phyloP scores from a whole-genome alignment of 2,113 vertebrate genomes.

The Elachura formosa region DNA sequence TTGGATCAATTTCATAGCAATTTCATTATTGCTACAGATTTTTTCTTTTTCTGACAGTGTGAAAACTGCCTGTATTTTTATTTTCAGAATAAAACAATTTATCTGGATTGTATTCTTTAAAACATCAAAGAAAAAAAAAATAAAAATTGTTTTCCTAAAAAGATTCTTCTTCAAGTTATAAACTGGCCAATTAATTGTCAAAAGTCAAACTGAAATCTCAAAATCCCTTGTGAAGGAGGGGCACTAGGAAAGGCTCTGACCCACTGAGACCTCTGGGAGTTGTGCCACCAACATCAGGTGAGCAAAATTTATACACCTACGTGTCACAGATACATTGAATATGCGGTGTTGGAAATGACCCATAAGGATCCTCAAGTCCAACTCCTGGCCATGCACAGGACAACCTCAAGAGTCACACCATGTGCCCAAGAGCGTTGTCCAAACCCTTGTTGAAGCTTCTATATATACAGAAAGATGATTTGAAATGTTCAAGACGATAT shows the following conservation, averaged over 20 bases:
- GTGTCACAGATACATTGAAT: not conserved
- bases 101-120: not conserved
- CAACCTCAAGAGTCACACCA: not conserved
- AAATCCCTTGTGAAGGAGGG: not conserved
- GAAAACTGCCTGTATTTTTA: not conserved
- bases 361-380: not conserved
- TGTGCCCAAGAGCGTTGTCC: too few relatives aligned
- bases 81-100: not conserved
- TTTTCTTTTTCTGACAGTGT: fast-evolving
- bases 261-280: not conserved
- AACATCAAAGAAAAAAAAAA: not conserved
- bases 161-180: not conserved
- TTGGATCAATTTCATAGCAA: not conserved
- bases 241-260: not conserved
- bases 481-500: not conserved
- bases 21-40: not conserved
- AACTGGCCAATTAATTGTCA: fast-evolving
- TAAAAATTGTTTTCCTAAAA: not conserved
- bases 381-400: not conserved
- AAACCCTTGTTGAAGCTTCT: not conserved
- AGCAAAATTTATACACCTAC: not conserved
- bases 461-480: not conserved
- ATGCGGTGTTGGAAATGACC: not conserved
- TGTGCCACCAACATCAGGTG: not conserved
- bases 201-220: not conserved